Evolutionary conservation across 2,113 vertebrate genomes (phyloP).

Genomic region (Gasterosteus aculeatus): DNA sequence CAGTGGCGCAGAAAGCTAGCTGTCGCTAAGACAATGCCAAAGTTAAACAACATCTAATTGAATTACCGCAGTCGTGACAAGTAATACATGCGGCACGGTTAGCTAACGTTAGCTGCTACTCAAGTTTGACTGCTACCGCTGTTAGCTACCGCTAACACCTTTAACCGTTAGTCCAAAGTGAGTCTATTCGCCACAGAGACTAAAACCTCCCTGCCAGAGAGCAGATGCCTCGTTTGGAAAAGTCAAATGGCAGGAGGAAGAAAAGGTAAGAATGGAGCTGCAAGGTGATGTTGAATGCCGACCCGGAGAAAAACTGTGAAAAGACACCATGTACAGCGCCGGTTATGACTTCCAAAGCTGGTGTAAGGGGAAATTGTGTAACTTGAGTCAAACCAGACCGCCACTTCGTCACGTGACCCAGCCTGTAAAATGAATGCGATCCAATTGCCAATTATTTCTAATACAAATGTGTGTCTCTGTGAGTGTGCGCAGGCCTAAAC

Average conservation of each 20-base stretch:
- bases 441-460: background rate
- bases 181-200: background rate
- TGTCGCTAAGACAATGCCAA: accelerated
- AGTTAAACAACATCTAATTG: background rate
- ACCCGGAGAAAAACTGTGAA: background rate
- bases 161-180: background rate
- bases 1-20: background rate
- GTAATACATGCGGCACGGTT: too few relatives aligned
- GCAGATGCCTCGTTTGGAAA: constrained; percentile 65
- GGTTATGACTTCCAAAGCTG: background rate
- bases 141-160: background rate
- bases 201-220: background rate
- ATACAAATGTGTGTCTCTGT: background rate
- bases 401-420: background rate
- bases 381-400: background rate
- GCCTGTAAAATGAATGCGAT: background rate
- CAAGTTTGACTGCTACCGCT: background rate
- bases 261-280: constrained; percentile 56
- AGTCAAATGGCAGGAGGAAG: constrained; percentile 28
- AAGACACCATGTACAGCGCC: background rate
- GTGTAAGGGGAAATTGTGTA: background rate
- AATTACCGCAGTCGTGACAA: background rate
- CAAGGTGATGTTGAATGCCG: background rate
- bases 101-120: background rate
- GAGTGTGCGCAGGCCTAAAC: constrained; percentile 74